Evolutionary conservation across 1,140 invertebrate species (phyloP), one percentile per base, ranked within the genome.

Genomic region (Asobara japonica): DNA sequence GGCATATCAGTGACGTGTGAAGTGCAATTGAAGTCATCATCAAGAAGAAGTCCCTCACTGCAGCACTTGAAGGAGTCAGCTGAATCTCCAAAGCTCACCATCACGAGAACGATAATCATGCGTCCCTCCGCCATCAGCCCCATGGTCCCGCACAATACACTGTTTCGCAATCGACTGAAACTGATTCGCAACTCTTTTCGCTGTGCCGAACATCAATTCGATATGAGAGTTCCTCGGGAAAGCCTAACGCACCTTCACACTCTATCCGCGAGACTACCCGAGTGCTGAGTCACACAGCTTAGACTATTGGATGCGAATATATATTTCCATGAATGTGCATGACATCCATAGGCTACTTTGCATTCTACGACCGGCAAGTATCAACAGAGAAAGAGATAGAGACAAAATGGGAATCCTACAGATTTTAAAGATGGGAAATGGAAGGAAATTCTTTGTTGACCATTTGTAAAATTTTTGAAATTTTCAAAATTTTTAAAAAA

Each of bases 31-130:
- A 79, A 69, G 22, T 48, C 38, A 27, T 73, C 70, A 22, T 76
- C 67, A 10, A 76, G 70, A 36, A 72, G 20, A 71, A 72, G 74
- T 67, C 68, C 77, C 68, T 74, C 69, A 69, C 76, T 71, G 65
- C 79, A 81, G 48, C 80, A 80, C 66, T 75, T 81, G 22, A 72
- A 45, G 13, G 71, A 25, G 4, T 56, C 71, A 45, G 45, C n/a
- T 22, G 73, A 69, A 25, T 64, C 31, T 4, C 20, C 71, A 8
- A 69, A 56, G 18, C 20, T 65, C 22, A 51, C 13, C 8, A 62
- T 74, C 18, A 72, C 41, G 33, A 70, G 60, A 18, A 38, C 65
- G 30, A 38, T 41, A 33, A 73, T 69, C 75, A 78, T 77, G 45
- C 64, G 64, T 68, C 45, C 20, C 30, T 36, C 16, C 18, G 11